Percentiles rank a stretch among this genome's conserved stretches.
These are phyloP conservation scores for Danaus plexippus DNA, from an alignment of 1,140 invertebrate genomes.

Conservation along the genomic window DNA sequence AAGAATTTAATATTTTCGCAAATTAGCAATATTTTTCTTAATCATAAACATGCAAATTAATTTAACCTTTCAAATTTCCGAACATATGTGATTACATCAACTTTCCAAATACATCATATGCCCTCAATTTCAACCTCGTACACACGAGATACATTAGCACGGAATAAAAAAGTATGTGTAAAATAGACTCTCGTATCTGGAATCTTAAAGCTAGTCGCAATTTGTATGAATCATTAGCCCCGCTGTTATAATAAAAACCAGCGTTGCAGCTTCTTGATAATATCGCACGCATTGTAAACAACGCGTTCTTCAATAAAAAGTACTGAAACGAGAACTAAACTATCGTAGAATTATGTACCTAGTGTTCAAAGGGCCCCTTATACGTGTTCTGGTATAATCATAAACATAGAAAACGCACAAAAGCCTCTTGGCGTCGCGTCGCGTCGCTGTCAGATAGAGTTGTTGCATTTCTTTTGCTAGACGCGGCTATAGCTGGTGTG, in stretches of 20 bases:
- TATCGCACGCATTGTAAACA: constrained; percentile 35
- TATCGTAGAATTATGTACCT: constrained; percentile 56
- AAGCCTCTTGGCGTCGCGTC: constrained; percentile 65
- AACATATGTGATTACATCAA: no score
- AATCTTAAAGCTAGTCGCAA: no score
- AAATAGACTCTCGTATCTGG: no score
- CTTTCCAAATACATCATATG: no score
- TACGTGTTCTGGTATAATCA: constrained; percentile 68
- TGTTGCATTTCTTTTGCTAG: constrained; percentile 67
- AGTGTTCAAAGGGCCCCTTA: constrained; percentile 65
- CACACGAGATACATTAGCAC: no score
- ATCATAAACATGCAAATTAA: no score
- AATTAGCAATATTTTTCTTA: no score
- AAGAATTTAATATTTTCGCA: no score
- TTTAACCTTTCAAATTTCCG: no score
- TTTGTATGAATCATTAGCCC: no score
- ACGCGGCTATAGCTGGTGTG: constrained; percentile 27
- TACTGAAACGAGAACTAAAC: constrained; percentile 58
- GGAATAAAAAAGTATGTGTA: no score
- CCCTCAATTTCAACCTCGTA: no score
- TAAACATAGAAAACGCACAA: constrained; percentile 70
- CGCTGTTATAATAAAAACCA: constrained; percentile 9
- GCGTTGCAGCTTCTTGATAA: constrained; percentile 20
- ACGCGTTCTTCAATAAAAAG: constrained; percentile 43
- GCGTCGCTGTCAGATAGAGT: constrained; percentile 67